A percentile compares a stretch with the other conserved stretches of the same genome.
Conservation (phyloP, 2,113 vertebrate species). For the Nasalis larvatus region DNA sequence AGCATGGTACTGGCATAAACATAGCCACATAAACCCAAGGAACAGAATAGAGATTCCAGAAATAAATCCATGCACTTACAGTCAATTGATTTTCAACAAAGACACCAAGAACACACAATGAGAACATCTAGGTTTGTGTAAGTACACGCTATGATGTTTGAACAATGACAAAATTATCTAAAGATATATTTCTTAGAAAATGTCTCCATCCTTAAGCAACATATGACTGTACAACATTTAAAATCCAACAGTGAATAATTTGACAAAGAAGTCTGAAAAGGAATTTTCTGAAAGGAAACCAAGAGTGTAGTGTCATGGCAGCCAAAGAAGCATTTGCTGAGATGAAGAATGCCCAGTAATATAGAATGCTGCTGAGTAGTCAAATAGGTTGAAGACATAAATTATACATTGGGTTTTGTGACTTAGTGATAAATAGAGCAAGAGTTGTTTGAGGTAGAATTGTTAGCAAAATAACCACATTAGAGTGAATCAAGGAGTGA, state of each 20-base stretch:
- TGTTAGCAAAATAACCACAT: background rate
- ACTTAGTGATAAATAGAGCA: background rate
- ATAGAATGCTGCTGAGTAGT: background rate
- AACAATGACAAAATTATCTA: background rate
- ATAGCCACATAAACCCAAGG: background rate
- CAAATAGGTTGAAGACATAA: background rate
- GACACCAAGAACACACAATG: background rate
- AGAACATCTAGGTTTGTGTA: background rate
- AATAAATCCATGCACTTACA: background rate
- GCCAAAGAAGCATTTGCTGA: background rate
- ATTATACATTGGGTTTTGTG: background rate
- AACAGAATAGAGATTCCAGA: background rate
- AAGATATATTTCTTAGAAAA: background rate
- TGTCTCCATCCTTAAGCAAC: background rate
- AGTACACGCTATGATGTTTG: background rate
- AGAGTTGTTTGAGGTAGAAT: background rate
- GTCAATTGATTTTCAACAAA: background rate
- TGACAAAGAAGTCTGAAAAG: background rate
- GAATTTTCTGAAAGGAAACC: background rate
- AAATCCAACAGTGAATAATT: background rate
- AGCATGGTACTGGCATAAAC: background rate
- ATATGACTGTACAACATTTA: background rate
- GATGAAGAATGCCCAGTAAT: background rate
- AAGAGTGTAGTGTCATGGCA: background rate
- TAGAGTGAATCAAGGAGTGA: background rate